Percentiles rank a stretch among this genome's conserved stretches.
Conservation (phyloP, 64 coral and sea anemone species). For the Actinia equina region DNA sequence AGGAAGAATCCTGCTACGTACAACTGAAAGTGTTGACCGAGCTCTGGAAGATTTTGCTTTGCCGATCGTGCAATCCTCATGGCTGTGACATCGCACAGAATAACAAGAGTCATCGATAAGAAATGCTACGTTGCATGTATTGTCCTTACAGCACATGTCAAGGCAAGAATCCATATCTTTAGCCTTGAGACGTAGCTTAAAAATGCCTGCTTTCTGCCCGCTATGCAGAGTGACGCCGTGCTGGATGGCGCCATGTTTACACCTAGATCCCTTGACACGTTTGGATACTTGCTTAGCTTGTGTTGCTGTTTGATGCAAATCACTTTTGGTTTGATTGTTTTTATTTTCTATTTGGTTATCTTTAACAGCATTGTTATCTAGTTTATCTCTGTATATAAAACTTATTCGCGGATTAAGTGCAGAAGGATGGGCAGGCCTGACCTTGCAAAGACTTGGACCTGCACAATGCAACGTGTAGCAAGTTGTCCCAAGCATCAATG, state of each 20-base stretch:
- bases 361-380: not conserved
- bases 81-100: constrained; percentile 39
- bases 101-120: constrained; percentile 84
- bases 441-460: constrained; percentile 31
- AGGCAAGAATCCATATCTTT: constrained; percentile 59
- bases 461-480: constrained; percentile 52
- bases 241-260: constrained; percentile 45
- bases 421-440: constrained; percentile 29
- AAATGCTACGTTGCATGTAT: constrained; percentile 79
- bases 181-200: constrained; percentile 33
- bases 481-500: constrained; percentile 29
- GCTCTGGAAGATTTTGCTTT: not conserved
- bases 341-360: not conserved
- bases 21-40: not conserved
- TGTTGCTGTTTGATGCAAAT: not conserved
- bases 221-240: constrained; percentile 32
- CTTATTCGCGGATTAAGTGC: constrained; percentile 30
- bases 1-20: constrained; percentile 16
- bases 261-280: constrained; percentile 9
- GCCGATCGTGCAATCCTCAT: not conserved
- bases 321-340: not conserved
- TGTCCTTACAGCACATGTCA: constrained; percentile 39
- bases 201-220: constrained; percentile 57
- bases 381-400: constrained; percentile 18
- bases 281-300: not conserved